phyloP scores from a whole-genome alignment of 1,140 invertebrate genomes.

The Pachyrhynchus sulphureomaculatus region DNA sequence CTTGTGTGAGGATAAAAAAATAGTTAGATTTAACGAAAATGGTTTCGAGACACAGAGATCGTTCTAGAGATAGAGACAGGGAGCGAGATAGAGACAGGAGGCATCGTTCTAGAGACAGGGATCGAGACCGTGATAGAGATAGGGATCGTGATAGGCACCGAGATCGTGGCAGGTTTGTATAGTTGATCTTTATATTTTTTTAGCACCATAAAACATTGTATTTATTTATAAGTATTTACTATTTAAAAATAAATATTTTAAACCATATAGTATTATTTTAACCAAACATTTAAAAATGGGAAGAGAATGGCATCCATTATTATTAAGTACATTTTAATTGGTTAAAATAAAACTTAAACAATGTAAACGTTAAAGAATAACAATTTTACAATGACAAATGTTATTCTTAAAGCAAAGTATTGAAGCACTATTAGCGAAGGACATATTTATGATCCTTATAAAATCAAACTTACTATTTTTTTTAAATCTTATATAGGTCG shows the following conservation, averaged over 20 bases:
- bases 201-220: neutral
- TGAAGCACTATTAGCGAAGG: no score
- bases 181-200: neutral
- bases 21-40: constrained; percentile 1
- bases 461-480: no score
- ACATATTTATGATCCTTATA: no score
- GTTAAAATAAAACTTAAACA: no score
- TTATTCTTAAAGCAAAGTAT: no score
- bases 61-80: constrained; percentile 52
- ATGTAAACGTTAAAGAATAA: no score
- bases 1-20: neutral
- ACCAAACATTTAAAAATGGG: no score
- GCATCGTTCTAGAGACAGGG: constrained; percentile 51
- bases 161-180: constrained; percentile 51
- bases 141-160: constrained; percentile 56
- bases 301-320: no score
- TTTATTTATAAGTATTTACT: constrained; percentile 8
- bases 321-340: no score
- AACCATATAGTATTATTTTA: no score
- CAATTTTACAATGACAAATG: no score
- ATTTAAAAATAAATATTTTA: neutral
- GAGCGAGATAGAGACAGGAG: constrained; percentile 49
- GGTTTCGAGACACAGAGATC: constrained; percentile 43
- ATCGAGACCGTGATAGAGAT: constrained; percentile 55
- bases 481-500: constrained; percentile 41